Evolutionary conservation across 2,113 vertebrate species (phyloP).

Genomic region (Pycnonotus jocosus): DNA sequence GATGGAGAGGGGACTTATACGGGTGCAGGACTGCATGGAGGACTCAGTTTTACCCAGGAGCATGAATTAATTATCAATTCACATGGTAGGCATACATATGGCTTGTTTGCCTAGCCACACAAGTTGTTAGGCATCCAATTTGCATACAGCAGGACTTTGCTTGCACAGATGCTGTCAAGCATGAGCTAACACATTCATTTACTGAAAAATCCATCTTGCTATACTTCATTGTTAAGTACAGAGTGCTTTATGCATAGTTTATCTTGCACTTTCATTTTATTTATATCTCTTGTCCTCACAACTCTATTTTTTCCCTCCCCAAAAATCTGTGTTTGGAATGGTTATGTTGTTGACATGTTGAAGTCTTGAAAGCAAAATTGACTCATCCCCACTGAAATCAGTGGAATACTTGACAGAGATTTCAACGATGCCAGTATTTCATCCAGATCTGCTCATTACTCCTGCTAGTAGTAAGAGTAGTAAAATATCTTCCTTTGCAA

Average conservation of each 20-base stretch:
- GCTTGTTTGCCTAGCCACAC: slow-evolving; percentile 31
- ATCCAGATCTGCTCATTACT: not conserved
- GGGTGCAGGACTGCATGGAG: not conserved
- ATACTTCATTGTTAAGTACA: not conserved
- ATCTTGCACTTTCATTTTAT: slow-evolving; percentile 7
- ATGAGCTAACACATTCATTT: not conserved
- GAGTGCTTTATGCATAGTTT: not conserved
- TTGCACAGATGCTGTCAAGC: not conserved
- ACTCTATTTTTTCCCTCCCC: not conserved
- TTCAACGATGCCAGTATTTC: not conserved
- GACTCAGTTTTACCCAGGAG: not conserved
- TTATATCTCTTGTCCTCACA: not conserved
- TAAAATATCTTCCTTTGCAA: not conserved
- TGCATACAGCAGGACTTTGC: slow-evolving; percentile 30
- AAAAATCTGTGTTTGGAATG: not conserved
- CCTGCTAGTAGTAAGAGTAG: not conserved
- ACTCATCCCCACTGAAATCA: not conserved
- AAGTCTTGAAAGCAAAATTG: not conserved
- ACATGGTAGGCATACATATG: not conserved
- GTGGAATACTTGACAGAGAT: not conserved
- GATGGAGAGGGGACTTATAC: not conserved
- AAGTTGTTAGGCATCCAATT: slow-evolving; percentile 9
- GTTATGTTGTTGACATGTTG: not conserved
- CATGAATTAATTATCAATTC: not conserved
- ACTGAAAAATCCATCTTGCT: slow-evolving; percentile 2